Conservation (phyloP, 2,113 vertebrate genomes). For the Ramphastos sulfuratus region DNA sequence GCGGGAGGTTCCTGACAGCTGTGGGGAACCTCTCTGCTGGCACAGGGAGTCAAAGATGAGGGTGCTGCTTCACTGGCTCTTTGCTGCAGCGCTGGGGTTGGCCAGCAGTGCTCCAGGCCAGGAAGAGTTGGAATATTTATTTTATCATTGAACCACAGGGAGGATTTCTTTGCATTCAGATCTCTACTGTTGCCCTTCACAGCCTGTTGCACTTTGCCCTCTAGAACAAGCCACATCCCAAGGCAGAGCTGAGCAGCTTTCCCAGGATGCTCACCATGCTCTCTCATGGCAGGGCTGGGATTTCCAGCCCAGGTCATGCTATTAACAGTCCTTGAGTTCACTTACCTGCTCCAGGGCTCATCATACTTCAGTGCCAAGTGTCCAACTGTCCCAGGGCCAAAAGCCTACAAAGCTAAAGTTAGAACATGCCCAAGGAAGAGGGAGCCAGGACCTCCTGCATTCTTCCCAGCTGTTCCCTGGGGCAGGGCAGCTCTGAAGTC, state of each 20-base stretch:
- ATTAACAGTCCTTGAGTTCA: neutral
- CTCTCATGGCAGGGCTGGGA: neutral
- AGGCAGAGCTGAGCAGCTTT: neutral
- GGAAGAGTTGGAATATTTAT: neutral
- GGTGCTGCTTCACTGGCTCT: neutral
- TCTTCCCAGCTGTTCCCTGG: neutral
- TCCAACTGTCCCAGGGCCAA: neutral
- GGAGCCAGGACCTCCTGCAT: neutral
- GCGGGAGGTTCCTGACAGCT: accelerated
- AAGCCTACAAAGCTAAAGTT: neutral
- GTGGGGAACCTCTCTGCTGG: accelerated
- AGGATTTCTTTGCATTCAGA: neutral
- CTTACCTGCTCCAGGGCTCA: neutral
- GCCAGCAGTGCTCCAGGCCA: neutral
- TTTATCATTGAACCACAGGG: neutral
- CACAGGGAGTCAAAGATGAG: accelerated
- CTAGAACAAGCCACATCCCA: neutral
- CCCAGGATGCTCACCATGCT: neutral
- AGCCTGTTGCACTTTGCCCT: accelerated
- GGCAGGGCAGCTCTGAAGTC: neutral
- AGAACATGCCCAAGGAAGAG: neutral
- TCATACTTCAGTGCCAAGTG: neutral
- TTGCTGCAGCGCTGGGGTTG: neutral
- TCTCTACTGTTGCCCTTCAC: neutral
- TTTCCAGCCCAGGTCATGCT: neutral